Evolutionary conservation across 2,113 vertebrate species (phyloP), one percentile per base, ranked within the genome.

Genomic region (Variabilichromis moorii): DNA sequence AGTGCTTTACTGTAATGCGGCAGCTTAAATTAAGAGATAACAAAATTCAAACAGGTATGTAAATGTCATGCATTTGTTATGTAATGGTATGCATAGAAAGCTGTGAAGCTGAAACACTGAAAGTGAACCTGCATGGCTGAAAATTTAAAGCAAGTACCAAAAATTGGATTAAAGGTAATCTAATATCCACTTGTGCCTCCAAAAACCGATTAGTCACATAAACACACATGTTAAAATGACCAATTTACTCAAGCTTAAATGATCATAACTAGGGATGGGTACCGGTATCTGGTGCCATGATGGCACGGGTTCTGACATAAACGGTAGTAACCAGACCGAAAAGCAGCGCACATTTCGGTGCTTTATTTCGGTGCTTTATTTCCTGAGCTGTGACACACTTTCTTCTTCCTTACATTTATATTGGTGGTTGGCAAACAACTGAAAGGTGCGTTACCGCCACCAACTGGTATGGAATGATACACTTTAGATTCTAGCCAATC

Each of bases 161-260:
- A 71, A 5, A 42, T 24, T 24, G 11, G 11, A 40, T 37, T 68
- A 40, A 14, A 24, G 7, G 8, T 9, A 8, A 71, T 42, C 68
- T 45, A 73, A 73, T 45, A 14, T 24, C 35, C 35, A 71, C 66
- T 40, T 71, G 35, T 42, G 24, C 21, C 1, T 73, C 8, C 14
- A 26, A 73, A 73, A 73, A 26, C 0, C 1, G 2, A 47, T 17
- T 76, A 3, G 17, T 26, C 6, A 3, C 24, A 78, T 78, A 19
- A 12, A 50, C 26, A 12, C 40, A 19, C 16, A 5, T 5, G n/a
- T 26, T 31, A n/a, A 50, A 78, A 31, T 76, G 9, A 26, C 42
- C 71, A 50, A 1, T 47, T 31, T 50, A 4, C 42, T 28, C 71
- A 78, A 78, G 16, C 16, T n/a, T 51, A n/a, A 28, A 50, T 47